Evolutionary conservation across 1,140 invertebrate genomes (phyloP).

Genomic region (Atta colombica): DNA sequence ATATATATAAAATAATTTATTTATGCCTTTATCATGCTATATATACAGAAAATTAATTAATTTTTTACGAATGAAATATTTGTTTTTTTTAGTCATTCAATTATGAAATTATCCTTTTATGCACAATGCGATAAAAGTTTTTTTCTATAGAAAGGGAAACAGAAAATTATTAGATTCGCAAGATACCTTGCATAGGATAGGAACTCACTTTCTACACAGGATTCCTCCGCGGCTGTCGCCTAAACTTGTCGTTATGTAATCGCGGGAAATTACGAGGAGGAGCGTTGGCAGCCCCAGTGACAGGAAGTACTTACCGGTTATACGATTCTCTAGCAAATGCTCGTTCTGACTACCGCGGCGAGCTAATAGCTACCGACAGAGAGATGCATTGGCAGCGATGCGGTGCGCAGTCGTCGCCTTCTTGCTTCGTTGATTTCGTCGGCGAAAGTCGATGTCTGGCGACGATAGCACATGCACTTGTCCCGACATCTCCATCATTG

Average conservation of each 20-base stretch:
- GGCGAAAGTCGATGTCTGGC: conserved; percentile 77
- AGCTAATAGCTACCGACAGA: conserved; percentile 60
- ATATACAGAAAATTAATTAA: neutral
- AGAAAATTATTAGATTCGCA: neutral
- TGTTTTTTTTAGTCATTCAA: neutral
- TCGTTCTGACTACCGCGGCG: conserved; percentile 62
- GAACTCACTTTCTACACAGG: neutral
- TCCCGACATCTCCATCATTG: conserved; percentile 25
- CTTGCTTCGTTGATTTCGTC: conserved; percentile 79
- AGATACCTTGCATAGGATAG: neutral
- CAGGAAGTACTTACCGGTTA: conserved; percentile 63
- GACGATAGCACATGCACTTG: conserved; percentile 69
- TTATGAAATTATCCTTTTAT: neutral
- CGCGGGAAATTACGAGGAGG: conserved; percentile 19
- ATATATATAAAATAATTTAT: neutral
- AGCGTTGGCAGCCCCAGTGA: conserved; percentile 42
- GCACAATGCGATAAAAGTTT: neutral
- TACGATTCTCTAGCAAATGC: conserved; percentile 72
- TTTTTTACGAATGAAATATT: neutral
- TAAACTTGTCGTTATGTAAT: conserved; percentile 60
- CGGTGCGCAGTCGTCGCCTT: conserved; percentile 77
- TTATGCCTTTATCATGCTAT: neutral
- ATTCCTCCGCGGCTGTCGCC: conserved; percentile 25
- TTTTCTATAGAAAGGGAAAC: neutral
- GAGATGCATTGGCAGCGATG: conserved; percentile 72